Conservation (phyloP, 2,113 vertebrate genomes). For the Galbula dea region DNA sequence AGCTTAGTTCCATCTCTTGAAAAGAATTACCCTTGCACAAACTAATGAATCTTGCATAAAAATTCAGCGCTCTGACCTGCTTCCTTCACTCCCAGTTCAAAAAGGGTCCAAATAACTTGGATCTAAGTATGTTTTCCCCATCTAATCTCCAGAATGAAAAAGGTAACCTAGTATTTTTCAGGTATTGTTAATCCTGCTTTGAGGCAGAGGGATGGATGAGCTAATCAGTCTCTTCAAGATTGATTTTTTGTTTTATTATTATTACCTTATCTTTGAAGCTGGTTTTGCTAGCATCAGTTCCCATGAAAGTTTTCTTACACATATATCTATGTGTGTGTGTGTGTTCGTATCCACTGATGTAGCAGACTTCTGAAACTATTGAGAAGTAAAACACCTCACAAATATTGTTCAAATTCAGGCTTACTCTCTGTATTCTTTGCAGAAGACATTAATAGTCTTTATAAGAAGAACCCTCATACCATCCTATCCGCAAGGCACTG, state of each 20-base stretch:
- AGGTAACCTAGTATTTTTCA: neutral
- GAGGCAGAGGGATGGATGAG: neutral
- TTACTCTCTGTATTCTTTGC: neutral
- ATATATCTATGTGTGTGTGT: too few species aligned
- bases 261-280: neutral
- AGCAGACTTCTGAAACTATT: neutral
- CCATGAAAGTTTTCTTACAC: neutral
- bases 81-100: neutral
- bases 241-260: neutral
- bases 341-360: neutral
- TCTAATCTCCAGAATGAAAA: neutral
- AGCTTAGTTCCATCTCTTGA: constrained; percentile 18
- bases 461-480: neutral
- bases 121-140: neutral
- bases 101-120: neutral
- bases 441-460: neutral
- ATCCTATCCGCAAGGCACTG: neutral
- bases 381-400: neutral
- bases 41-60: constrained; percentile 17
- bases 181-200: neutral
- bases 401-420: neutral
- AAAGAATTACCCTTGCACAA: constrained; percentile 35
- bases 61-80: neutral
- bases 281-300: neutral
- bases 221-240: neutral